Evolutionary conservation across 2,797 vertebrate genomes (phyloP), one percentile per base, ranked within the genome.

Genomic region (Chloroceryle inda): DNA sequence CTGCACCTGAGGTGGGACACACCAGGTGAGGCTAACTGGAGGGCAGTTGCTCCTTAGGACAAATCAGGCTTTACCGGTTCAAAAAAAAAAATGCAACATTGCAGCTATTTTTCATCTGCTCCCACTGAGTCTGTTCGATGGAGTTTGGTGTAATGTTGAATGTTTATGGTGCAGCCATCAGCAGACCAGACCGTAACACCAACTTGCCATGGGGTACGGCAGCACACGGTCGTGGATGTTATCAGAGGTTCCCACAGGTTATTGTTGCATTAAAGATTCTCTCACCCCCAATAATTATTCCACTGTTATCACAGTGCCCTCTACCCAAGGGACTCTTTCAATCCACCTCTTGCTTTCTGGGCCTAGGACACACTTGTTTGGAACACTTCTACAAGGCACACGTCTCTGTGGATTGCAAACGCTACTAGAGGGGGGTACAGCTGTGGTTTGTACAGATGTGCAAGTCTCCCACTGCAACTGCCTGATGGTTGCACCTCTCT

Each of bases 361-460:
- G 22, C 44, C 6, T 63, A 9, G 18, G 62, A n/a, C 4, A 8
- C 29, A 2, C 26, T 64, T 0, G 0, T 2, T 8, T 15, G 22
- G 19, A 52, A 45, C 6, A 21, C 29, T 5, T 14, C 26, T 23
- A 8, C 1, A 31, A 21, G 31, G 40, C 35, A 16, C 26, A n/a
- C 11, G 27, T 4, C 23, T 29, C 42, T 16, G 1, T 4, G 7
- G 38, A 37, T 9, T 13, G 37, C 33, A 26, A 53, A 18, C 3
- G 14, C 0, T 5, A 42, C 5, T 20, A 5, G 31, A 35, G 3
- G 8, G 9, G 8, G 4, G 5, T 24, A 74, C 0, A 13, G 10
- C 44, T 2, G 0, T 5, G 16, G 13, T 56, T 61, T 83, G 18
- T 23, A 24, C 21, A 45, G 49, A 73, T 0, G 2, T 40, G 22